phyloP scores from a whole-genome alignment of 2,797 vertebrate species.

The Helicolenus hilgendorfi region DNA sequence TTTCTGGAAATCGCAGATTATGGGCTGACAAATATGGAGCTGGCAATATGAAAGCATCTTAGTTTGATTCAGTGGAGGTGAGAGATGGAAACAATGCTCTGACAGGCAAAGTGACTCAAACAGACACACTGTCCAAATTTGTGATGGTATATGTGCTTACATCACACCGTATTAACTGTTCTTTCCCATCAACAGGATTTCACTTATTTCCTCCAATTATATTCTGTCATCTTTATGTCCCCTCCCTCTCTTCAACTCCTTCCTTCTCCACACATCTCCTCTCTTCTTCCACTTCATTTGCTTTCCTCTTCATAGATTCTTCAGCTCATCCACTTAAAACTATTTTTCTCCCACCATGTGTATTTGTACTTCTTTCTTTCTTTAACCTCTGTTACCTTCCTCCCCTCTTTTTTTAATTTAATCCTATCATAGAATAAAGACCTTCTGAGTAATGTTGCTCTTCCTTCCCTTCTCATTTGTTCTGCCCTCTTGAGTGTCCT shows the following conservation, averaged over 20 bases:
- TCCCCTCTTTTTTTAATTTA: background rate
- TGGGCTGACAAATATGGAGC: constrained; percentile 59
- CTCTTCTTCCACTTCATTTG: background rate
- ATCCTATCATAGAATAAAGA: background rate
- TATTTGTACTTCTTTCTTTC: background rate
- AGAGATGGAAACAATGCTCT: constrained; percentile 33
- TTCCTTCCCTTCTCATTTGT: constrained; percentile 14
- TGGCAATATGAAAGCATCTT: constrained; percentile 33
- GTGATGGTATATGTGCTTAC: background rate
- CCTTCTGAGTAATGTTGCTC: background rate
- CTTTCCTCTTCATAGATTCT: background rate
- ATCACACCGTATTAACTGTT: background rate
- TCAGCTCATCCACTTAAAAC: background rate
- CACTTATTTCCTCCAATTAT: background rate
- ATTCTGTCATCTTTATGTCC: background rate
- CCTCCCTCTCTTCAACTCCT: background rate
- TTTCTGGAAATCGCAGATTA: constrained; percentile 71
- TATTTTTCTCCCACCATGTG: background rate
- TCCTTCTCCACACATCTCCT: background rate
- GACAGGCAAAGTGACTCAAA: constrained; percentile 22
- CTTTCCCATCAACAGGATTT: background rate
- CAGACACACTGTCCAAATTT: constrained; percentile 11
- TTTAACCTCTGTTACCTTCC: constrained; percentile 5
- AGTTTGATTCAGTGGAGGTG: constrained; percentile 43
- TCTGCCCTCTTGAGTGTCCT: background rate